These are phyloP conservation scores for Spongilla lacustris DNA, from an alignment of 37 sponge, comb jelly and placozoan species.

Conservation along the genomic window DNA sequence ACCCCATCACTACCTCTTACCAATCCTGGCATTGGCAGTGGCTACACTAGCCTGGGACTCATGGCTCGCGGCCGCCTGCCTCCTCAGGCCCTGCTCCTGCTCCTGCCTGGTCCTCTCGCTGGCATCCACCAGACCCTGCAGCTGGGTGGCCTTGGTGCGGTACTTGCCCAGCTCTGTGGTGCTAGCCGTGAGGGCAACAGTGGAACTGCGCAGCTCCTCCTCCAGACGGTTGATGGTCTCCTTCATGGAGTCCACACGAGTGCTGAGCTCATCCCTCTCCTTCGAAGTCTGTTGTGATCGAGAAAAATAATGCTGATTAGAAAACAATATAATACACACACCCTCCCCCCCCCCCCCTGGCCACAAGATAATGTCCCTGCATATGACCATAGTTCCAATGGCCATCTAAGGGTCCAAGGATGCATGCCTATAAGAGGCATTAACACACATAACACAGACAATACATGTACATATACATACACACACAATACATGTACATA, in stretches of 20 bases:
- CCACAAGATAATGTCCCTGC: too few species aligned
- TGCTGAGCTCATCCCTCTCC: conserved; percentile 55
- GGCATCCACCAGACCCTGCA: conserved; percentile 59
- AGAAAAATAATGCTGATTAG: background rate
- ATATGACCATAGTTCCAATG: too few species aligned
- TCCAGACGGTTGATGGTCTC: conserved; percentile 70
- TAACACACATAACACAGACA: too few species aligned
- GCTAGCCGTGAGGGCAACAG: conserved; percentile 44
- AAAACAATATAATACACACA: background rate
- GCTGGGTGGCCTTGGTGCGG: conserved; percentile 11
- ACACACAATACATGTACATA: too few species aligned
- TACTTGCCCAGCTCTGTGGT: conserved; percentile 38
- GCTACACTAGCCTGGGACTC: conserved; percentile 28
- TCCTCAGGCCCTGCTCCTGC: conserved; percentile 41
- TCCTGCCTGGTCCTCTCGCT: conserved; percentile 22
- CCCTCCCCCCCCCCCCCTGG: background rate
- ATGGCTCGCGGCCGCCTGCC: conserved; percentile 34
- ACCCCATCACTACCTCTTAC: conserved; percentile 25
- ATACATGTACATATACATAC: too few species aligned
- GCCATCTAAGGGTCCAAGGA: too few species aligned
- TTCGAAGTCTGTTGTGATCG: conserved; percentile 11
- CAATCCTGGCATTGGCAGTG: conserved; percentile 19
- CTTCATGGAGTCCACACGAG: conserved; percentile 38
- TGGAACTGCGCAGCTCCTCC: conserved; percentile 60
- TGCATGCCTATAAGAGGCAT: too few species aligned